Conservation (phyloP, 2,888 invertebrate species). For the Caenorhabditis japonica region DNA sequence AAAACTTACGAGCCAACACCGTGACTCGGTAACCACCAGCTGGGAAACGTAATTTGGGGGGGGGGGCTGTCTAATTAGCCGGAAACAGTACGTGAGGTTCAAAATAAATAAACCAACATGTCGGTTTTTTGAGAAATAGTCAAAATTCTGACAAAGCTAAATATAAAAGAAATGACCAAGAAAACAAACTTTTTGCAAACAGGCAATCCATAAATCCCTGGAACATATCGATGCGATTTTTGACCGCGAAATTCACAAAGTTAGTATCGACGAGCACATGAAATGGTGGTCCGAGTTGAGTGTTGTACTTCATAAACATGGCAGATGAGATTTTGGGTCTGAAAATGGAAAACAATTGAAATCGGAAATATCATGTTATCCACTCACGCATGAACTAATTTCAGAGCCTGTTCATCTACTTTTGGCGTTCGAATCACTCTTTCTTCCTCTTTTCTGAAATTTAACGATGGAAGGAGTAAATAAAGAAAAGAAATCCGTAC, state of each 20-base stretch:
- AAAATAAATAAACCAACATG: too few relatives aligned
- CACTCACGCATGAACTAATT: constrained; percentile 74
- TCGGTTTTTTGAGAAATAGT: too few relatives aligned
- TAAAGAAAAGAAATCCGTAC: constrained; percentile 54
- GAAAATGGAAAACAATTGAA: constrained; percentile 19
- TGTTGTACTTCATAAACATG: constrained; percentile 96
- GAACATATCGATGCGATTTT: constrained; percentile 95
- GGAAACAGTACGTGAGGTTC: too few relatives aligned
- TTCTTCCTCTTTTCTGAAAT: constrained; percentile 73
- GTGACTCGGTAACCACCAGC: too few relatives aligned
- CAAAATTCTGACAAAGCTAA: too few relatives aligned
- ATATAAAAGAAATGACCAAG: background rate
- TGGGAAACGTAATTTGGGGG: too few relatives aligned
- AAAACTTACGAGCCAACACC: too few relatives aligned
- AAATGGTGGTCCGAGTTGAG: constrained; percentile 96
- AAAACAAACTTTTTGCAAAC: constrained; percentile 87
- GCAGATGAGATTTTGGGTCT: constrained; percentile 83
- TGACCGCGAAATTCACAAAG: constrained; percentile 97
- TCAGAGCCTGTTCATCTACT: constrained; percentile 73
- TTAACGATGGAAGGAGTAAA: too few relatives aligned
- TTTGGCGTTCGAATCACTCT: constrained; percentile 72
- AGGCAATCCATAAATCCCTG: constrained; percentile 99
- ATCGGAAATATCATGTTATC: background rate
- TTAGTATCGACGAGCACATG: constrained; percentile 97
- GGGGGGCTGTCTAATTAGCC: too few relatives aligned